A percentile compares a stretch with the other conserved stretches of the same genome.
Evolutionary conservation across 2,888 invertebrate species (phyloP).

Genomic region (Rhimphoctona megacephalus): DNA sequence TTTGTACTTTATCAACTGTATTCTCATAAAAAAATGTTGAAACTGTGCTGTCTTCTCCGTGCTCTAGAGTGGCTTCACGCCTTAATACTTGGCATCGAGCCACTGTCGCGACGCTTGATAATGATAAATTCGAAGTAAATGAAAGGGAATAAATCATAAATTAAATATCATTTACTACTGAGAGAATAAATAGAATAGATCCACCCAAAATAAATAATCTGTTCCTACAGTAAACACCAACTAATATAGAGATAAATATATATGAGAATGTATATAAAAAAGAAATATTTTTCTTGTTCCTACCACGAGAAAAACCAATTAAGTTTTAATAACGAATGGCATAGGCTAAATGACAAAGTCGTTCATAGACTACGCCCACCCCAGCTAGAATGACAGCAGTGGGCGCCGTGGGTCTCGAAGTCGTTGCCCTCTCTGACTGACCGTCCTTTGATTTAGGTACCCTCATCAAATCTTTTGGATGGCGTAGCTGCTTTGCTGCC

Average conservation of each 20-base stretch:
- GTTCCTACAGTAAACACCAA: too few relatives aligned
- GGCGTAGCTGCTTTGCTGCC: neutral
- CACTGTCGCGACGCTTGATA: neutral
- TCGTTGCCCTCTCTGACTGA: neutral
- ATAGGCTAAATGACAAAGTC: neutral
- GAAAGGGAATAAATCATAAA: neutral
- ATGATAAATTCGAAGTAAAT: neutral
- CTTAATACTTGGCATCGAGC: neutral
- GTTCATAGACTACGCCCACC: neutral
- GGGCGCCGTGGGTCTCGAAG: neutral
- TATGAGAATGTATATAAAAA: neutral
- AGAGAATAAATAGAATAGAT: neutral
- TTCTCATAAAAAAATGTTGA: too few relatives aligned
- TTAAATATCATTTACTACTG: too few relatives aligned
- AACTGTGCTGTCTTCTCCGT: too few relatives aligned
- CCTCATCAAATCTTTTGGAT: neutral
- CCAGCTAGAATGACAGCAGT: neutral
- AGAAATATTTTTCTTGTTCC: neutral
- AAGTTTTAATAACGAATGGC: neutral
- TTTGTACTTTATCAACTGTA: too few relatives aligned
- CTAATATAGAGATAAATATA: neutral
- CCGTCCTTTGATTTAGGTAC: neutral
- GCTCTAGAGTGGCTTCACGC: neutral
- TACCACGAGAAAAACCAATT: neutral
- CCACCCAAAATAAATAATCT: too few relatives aligned